Conservation (phyloP, 2,113 vertebrate species). For the Corvus cornix region DNA sequence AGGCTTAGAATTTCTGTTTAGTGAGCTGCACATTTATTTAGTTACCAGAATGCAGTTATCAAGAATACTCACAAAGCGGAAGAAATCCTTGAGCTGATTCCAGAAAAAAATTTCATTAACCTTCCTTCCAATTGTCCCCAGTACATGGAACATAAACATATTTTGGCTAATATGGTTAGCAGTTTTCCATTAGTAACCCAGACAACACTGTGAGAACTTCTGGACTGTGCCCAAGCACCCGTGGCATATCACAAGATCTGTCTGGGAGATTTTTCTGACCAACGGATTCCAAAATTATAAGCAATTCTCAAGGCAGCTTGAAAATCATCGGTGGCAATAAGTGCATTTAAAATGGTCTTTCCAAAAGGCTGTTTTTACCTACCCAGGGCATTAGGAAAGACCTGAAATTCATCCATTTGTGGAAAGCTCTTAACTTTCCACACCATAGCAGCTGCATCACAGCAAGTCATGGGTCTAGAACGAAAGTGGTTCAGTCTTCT, state of each 20-base stretch:
- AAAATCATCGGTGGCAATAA: not conserved
- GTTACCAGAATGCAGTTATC: slow-evolving; percentile 18
- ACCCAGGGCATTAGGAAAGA: not conserved
- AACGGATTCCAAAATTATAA: not conserved
- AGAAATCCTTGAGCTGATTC: slow-evolving; percentile 23
- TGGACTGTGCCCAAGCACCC: not conserved
- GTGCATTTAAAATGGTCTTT: not conserved
- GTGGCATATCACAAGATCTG: slow-evolving; percentile 7
- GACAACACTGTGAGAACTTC: not conserved
- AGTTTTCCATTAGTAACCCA: slow-evolving; percentile 24
- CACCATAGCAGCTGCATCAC: not conserved
- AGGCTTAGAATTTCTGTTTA: not conserved
- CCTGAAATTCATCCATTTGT: not conserved
- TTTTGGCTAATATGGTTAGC: slow-evolving; percentile 10
- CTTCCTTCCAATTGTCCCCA: not conserved
- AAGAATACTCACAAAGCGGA: not conserved
- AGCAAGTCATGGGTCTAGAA: not conserved
- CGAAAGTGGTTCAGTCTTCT: not conserved
- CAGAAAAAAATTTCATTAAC: slow-evolving; percentile 9
- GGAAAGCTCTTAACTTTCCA: not conserved
- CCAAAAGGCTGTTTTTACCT: not conserved
- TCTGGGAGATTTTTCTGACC: not conserved
- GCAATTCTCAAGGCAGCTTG: not conserved
- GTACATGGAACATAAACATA: not conserved
- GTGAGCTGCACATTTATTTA: not conserved